These are phyloP conservation scores for Tetropium fuscum DNA, from an alignment of 2,888 invertebrate genomes.

Conservation along the genomic window DNA sequence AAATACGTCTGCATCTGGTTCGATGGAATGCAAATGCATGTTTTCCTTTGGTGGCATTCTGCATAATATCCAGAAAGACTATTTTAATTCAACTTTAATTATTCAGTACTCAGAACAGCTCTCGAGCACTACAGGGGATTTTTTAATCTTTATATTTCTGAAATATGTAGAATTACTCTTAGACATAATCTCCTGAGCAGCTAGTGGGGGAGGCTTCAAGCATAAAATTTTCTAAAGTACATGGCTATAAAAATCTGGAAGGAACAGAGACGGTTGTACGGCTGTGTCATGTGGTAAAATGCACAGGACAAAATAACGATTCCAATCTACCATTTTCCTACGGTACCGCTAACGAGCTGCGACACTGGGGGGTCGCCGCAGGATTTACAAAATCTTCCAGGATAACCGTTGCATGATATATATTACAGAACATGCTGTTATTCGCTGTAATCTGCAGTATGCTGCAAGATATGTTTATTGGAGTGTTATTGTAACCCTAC, in stretches of 20 bases:
- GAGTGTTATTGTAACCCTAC: too few species aligned
- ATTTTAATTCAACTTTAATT: slow-evolving; percentile 29
- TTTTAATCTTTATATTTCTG: slow-evolving; percentile 36
- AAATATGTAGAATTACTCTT: slow-evolving; percentile 33
- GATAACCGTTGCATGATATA: too few species aligned
- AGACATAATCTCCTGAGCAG: slow-evolving; percentile 26
- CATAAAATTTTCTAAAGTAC: slow-evolving; percentile 27
- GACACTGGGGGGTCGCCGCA: too few species aligned
- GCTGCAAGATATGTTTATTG: too few species aligned
- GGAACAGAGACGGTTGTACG: slow-evolving; percentile 23
- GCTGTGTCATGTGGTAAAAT: slow-evolving; percentile 26
- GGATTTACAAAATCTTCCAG: too few species aligned
- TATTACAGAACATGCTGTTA: too few species aligned
- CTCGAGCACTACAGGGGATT: slow-evolving; percentile 29
- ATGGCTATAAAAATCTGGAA: slow-evolving; percentile 21
- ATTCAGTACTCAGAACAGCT: slow-evolving; percentile 22
- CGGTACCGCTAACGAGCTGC: too few species aligned
- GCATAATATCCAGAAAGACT: slow-evolving; percentile 21
- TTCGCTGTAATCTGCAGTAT: too few species aligned
- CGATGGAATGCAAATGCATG: not conserved
- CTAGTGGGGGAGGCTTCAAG: slow-evolving; percentile 22
- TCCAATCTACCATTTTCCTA: too few species aligned
- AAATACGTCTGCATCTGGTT: not conserved
- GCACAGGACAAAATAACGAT: slow-evolving; percentile 49
- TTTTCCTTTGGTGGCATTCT: slow-evolving; percentile 8